Evolutionary conservation across 2,113 vertebrate genomes (phyloP), one percentile per base, ranked within the genome.

Genomic region (Dascyllus trimaculatus): DNA sequence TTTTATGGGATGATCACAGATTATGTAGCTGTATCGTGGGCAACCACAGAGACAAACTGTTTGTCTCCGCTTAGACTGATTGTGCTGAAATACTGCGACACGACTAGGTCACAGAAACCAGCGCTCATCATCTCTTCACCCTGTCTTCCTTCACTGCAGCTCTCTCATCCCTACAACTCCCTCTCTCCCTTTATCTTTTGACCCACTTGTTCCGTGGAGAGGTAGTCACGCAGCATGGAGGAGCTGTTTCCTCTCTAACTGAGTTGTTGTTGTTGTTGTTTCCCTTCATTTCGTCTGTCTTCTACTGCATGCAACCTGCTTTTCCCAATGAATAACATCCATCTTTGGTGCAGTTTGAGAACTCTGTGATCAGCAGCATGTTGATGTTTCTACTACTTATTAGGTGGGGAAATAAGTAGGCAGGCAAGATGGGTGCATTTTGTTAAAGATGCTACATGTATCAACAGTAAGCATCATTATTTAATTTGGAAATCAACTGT

Each of bases 111-210:
- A 17, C 60, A 62, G 32, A 57, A 58, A 56, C 29, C 64, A 5
- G 45, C 11, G 1, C 79, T 92, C 71, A 88, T 82, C 46, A 79
- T 78, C 51, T 89, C 78, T 78, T 85, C 80, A 90, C 49, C 70
- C 94, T 67, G 22, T 78, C 45, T 68, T 96, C 93, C 93, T 79
- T 94, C 94, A 93, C 95, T 93, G 90, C 97, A 98, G 96, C 95
- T 96, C 92, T 96, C 96, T 92, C 96, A 97, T 92, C 97, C 97
- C 90, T 97, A 98, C 96, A 98, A 99, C 95, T 97, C 97, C 87
- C 97, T 99, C 88, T 99, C 98, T 92, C 98, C 98, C 93, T 99
- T 98, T 96, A 97, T 98, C 94, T 99, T 99, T 96, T 99, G 97
- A 99, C 93, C 85, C 94, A 89, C 86, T 75, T 72, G 84, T 73